These are phyloP conservation scores for Leptestheria dahalacensis DNA, from an alignment of 1,140 invertebrate genomes.

Conservation along the genomic window DNA sequence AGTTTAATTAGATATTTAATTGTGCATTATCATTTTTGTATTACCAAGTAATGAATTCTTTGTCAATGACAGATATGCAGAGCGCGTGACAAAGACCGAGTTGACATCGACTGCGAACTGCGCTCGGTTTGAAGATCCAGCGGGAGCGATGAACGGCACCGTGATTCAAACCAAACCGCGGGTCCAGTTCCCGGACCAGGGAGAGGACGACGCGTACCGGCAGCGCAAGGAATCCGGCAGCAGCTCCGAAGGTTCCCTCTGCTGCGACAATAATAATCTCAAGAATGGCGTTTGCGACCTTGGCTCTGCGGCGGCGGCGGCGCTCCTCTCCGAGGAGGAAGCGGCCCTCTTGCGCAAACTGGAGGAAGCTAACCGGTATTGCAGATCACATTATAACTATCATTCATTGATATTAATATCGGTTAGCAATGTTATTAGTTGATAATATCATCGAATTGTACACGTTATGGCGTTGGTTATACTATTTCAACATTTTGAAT, in stretches of 20 bases:
- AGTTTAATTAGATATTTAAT: too few relatives aligned
- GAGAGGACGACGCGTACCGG: neutral
- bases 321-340: slow-evolving; percentile 33
- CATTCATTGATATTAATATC: too few relatives aligned
- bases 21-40: too few relatives aligned
- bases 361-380: slow-evolving; percentile 74
- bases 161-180: neutral
- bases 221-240: neutral
- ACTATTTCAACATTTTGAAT: too few relatives aligned
- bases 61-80: neutral
- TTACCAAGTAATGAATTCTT: neutral
- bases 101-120: neutral
- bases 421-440: too few relatives aligned
- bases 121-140: neutral
- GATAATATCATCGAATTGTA: too few relatives aligned
- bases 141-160: neutral
- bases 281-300: slow-evolving; percentile 1
- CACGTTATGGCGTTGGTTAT: too few relatives aligned
- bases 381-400: too few relatives aligned
- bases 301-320: slow-evolving; percentile 3
- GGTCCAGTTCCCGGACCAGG: neutral
- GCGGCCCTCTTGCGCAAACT: slow-evolving; percentile 76
- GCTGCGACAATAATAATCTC: slow-evolving; percentile 1
- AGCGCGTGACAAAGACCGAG: neutral
- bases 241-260: neutral